Percentiles rank a stretch among this genome's conserved stretches.
phyloP scores from a whole-genome alignment of 2,797 vertebrate species.

The Girardinus metallicus region DNA sequence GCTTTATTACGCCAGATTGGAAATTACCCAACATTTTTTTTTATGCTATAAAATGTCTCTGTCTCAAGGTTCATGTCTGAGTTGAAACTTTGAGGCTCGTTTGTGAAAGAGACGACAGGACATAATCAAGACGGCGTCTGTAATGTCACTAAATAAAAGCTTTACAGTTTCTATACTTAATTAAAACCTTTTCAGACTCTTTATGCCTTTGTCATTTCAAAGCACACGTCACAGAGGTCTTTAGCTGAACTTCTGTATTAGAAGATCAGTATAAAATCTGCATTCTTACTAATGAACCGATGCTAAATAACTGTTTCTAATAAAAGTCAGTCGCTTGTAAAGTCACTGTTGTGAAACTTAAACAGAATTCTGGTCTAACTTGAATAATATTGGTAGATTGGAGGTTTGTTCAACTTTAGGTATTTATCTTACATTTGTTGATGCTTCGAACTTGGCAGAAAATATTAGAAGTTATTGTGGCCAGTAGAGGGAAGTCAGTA shows the following conservation, averaged over 20 bases:
- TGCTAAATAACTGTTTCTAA: neutral
- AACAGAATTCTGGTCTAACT: neutral
- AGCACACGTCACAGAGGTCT: neutral
- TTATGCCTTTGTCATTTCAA: neutral
- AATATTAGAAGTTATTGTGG: neutral
- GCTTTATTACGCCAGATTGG: slow-evolving; percentile 58
- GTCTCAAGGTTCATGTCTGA: slow-evolving; percentile 48
- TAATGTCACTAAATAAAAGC: neutral
- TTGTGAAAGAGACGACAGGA: neutral
- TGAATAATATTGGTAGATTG: neutral
- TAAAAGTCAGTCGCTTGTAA: neutral
- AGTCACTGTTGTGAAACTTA: neutral
- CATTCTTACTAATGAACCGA: neutral
- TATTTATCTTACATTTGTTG: neutral
- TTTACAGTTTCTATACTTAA: neutral
- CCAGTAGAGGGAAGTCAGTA: neutral
- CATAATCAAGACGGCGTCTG: neutral
- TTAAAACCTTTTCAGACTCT: neutral
- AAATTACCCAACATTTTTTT: slow-evolving; percentile 39
- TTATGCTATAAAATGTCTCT: slow-evolving; percentile 38
- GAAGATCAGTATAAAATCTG: too few species aligned
- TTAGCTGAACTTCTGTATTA: neutral
- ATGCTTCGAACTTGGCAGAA: neutral
- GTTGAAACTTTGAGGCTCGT: slow-evolving; percentile 21
- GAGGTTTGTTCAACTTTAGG: neutral